Evolutionary conservation across 2,113 vertebrate genomes (phyloP).

Genomic region (Girardinichthys multiradiatus): DNA sequence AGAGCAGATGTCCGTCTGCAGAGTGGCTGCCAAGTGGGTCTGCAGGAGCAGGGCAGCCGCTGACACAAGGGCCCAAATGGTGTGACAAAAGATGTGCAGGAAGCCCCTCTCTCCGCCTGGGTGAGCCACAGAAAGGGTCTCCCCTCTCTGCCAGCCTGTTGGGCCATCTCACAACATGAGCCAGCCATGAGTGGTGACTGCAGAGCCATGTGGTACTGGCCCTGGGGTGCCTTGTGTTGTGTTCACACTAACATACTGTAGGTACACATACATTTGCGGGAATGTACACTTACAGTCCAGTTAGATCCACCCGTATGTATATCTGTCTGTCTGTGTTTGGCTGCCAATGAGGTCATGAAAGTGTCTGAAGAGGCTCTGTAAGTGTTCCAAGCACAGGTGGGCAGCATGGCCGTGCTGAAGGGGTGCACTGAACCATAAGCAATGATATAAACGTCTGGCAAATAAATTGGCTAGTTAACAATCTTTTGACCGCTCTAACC

Average conservation of each 20-base stretch:
- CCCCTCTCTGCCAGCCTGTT: slow-evolving; percentile 76
- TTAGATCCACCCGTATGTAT: not conserved
- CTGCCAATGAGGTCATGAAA: slow-evolving; percentile 57
- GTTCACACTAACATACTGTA: slow-evolving; percentile 60
- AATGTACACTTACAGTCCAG: slow-evolving; percentile 43
- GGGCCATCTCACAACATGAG: slow-evolving; percentile 61
- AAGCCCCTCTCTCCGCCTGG: slow-evolving; percentile 84
- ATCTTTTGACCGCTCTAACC: slow-evolving; percentile 86
- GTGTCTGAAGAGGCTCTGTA: slow-evolving; percentile 60
- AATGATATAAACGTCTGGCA: slow-evolving; percentile 86
- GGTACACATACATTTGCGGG: slow-evolving; percentile 48
- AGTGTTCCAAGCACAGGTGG: slow-evolving; percentile 81
- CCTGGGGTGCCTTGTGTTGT: slow-evolving; percentile 27
- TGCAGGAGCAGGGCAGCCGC: slow-evolving; percentile 72
- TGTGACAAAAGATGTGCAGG: slow-evolving; percentile 85
- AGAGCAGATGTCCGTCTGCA: slow-evolving; percentile 84
- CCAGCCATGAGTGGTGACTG: slow-evolving; percentile 56
- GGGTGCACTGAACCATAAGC: slow-evolving; percentile 79
- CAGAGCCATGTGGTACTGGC: slow-evolving; percentile 69
- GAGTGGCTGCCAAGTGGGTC: slow-evolving; percentile 80
- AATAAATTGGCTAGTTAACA: slow-evolving; percentile 87
- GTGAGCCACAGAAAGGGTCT: slow-evolving; percentile 81
- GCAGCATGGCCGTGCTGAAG: slow-evolving; percentile 72
- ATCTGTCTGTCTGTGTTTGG: not conserved
- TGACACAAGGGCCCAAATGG: slow-evolving; percentile 84